Evolutionary conservation across 2,888 invertebrate genomes (phyloP), one percentile per base, ranked within the genome.

Genomic region (Seira sanloemensis): DNA sequence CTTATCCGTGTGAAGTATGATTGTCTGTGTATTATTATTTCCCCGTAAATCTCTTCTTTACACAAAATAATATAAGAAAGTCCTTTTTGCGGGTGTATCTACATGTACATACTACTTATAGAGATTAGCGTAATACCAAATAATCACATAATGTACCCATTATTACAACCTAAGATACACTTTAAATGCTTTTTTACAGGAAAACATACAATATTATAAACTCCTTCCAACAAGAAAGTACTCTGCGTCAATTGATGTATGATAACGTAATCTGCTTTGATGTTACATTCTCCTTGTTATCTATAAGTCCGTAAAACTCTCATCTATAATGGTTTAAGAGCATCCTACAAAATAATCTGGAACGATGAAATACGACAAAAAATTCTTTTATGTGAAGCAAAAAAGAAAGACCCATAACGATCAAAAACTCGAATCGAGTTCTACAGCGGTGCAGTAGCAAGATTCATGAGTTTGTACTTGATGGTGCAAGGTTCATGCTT

Each of bases 141-240:
- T 50, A 50, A 18, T 50, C 50, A 12, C 50, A 50, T 50, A 37
- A 37, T 50, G 5, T 50, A 50, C 16, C 50, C 16, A 50, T 50
- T 50, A 50, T 16, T 50, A 50, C 2, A 50, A 2, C 50, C 12
- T 50, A n/a, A 50, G 50, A 50, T 50, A n/a, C 50, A 50, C 2
- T 50, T 2, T 50, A 50, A 50, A 50, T 50, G 50, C 50, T 50
- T 50, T 50, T 50, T 12, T 16, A 50, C 37, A 50, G 1, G 16
- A 50, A 50, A 50, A 50, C 50, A n/a, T 50, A 18, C 50, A 50
- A 50, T 50, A 2, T 50, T 50, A 71, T 54, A 25, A 54, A 54
- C 72, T 72, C 72, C 72, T 72, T 72, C 72, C 72, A 72, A 72
- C 68, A 9, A 72, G 23, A 37, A 37, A 69, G 37, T 37, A 69